A percentile compares a stretch with the other conserved stretches of the same genome.
These are phyloP conservation scores for Emmelina monodactyla DNA, from an alignment of 2,888 invertebrate species.

Conservation along the genomic window DNA sequence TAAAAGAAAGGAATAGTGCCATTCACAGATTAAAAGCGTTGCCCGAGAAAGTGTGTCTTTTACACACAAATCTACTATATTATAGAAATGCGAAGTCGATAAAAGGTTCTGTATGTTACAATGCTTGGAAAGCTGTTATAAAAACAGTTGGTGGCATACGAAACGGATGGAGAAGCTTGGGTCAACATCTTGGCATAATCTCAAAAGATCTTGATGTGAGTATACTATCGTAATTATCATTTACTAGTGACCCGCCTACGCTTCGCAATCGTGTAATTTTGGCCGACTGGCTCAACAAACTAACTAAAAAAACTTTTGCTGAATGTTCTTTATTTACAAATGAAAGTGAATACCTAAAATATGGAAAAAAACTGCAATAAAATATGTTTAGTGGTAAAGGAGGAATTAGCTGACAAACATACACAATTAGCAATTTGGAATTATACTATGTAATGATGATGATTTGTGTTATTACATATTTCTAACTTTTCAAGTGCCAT, in stretches of 20 bases:
- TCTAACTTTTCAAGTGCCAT: neutral
- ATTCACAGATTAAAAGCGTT: conserved; percentile 35
- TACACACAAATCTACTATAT: conserved; percentile 47
- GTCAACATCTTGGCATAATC: conserved; percentile 35
- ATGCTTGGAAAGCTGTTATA: conserved; percentile 43
- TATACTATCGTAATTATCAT: conserved; percentile 8
- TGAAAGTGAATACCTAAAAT: neutral
- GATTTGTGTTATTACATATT: neutral
- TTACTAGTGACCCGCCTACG: neutral
- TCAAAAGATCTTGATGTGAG: conserved; percentile 51
- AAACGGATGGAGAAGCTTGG: conserved; percentile 48
- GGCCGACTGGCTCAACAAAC: too few relatives aligned
- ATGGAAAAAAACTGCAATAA: too few relatives aligned
- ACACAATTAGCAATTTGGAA: too few relatives aligned
- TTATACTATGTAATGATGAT: too few relatives aligned
- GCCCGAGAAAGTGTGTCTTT: conserved; percentile 42
- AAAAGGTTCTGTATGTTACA: conserved; percentile 41
- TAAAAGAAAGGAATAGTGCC: conserved; percentile 39
- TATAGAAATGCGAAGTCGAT: conserved; percentile 44
- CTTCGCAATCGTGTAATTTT: neutral
- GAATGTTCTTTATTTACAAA: neutral
- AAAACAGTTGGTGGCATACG: conserved; percentile 46
- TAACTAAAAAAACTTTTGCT: too few relatives aligned
- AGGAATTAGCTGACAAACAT: too few relatives aligned
- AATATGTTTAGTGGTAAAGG: too few relatives aligned